These are phyloP conservation scores for Aromia moschata DNA, from an alignment of 2,888 invertebrate genomes.

Conservation along the genomic window DNA sequence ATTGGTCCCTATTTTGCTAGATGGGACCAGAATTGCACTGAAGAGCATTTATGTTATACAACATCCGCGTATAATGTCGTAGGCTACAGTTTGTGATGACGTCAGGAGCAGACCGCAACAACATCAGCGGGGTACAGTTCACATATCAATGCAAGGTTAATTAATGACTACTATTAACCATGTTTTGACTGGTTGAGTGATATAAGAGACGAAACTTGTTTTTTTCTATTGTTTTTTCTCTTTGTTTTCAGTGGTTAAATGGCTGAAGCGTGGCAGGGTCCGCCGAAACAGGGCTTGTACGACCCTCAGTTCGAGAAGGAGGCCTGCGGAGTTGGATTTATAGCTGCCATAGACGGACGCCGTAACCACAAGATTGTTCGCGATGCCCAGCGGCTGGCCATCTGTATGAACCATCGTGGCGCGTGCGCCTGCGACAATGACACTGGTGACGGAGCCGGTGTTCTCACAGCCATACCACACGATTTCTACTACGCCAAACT, in stretches of 20 bases:
- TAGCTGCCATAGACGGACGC: slow-evolving; percentile 96
- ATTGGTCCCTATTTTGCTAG: too few species aligned
- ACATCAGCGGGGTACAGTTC: too few species aligned
- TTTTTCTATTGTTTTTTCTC: too few species aligned
- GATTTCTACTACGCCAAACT: slow-evolving; percentile 87
- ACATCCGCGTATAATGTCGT: too few species aligned
- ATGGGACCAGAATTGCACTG: too few species aligned
- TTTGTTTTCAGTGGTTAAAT: slow-evolving; percentile 54
- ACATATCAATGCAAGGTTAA: too few species aligned
- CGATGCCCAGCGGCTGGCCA: slow-evolving; percentile 94
- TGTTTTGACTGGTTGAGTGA: too few species aligned
- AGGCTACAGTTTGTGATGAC: too few species aligned
- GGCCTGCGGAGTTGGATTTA: slow-evolving; percentile 99
- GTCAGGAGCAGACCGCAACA: too few species aligned
- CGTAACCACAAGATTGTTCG: slow-evolving; percentile 94
- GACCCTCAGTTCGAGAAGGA: slow-evolving; percentile 95
- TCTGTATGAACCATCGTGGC: slow-evolving; percentile 99
- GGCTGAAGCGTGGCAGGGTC: slow-evolving; percentile 76
- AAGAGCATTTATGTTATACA: too few species aligned
- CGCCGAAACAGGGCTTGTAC: slow-evolving; percentile 91
- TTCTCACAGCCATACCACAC: slow-evolving; percentile 96
- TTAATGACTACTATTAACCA: too few species aligned
- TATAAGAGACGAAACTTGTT: too few species aligned
- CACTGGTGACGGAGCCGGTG: slow-evolving; percentile 98
- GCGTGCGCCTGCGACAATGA: slow-evolving; percentile 99